These are phyloP conservation scores for Ceyx melanurus DNA, from an alignment of 2,113 vertebrate genomes.

Conservation along the genomic window DNA sequence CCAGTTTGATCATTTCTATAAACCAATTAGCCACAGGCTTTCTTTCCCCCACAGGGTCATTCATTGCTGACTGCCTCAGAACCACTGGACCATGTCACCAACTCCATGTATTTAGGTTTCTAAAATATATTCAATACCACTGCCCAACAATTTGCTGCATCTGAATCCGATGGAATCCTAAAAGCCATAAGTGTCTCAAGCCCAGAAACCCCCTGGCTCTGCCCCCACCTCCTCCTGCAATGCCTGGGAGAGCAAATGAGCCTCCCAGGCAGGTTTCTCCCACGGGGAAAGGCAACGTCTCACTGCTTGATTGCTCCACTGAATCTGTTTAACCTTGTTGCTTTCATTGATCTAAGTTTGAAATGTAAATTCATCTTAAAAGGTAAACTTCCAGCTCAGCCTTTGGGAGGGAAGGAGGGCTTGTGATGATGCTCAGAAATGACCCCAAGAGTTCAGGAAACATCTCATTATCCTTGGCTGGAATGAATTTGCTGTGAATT, in stretches of 20 bases:
- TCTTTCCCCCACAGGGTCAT: not conserved
- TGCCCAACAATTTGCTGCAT: not conserved
- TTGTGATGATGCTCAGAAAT: not conserved
- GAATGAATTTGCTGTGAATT: not conserved
- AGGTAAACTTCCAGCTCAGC: not conserved
- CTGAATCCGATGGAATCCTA: not conserved
- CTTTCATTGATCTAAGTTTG: not conserved
- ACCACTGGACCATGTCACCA: not conserved
- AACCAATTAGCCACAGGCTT: not conserved
- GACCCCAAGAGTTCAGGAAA: not conserved
- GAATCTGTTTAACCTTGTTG: not conserved
- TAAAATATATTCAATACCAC: not conserved
- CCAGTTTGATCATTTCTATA: not conserved
- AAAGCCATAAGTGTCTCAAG: not conserved
- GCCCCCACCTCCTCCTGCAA: not conserved
- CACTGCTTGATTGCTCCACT: not conserved
- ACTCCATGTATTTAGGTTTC: not conserved
- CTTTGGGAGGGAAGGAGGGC: not conserved
- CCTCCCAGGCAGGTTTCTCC: not conserved
- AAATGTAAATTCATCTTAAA: not conserved
- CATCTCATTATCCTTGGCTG: not conserved
- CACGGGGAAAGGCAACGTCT: accelerated
- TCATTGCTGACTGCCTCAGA: slow-evolving; percentile 12
- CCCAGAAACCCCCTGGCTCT: accelerated
- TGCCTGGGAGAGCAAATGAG: not conserved